phyloP scores from a whole-genome alignment of 2,113 vertebrate species.

The Sapajus apella region DNA sequence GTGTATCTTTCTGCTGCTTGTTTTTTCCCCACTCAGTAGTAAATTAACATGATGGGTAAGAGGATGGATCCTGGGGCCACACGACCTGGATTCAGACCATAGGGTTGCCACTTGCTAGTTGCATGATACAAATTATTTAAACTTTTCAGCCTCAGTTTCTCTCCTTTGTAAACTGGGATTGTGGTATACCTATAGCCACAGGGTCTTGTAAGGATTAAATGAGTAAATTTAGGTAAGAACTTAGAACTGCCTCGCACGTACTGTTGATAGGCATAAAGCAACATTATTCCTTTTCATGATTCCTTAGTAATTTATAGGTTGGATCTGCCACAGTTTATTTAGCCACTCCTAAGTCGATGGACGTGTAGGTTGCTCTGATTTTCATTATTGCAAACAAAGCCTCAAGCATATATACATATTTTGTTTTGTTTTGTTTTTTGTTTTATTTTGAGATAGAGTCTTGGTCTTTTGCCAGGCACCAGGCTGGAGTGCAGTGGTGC shows the following conservation, averaged over 20 bases:
- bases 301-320: not conserved
- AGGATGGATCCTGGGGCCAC: not conserved
- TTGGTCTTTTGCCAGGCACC: no score
- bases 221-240: not conserved
- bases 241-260: not conserved
- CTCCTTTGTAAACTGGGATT: not conserved
- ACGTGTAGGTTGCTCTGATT: not conserved
- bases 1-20: not conserved
- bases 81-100: not conserved
- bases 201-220: not conserved
- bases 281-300: not conserved
- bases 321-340: not conserved
- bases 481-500: no score
- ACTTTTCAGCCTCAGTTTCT: not conserved
- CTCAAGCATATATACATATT: not conserved
- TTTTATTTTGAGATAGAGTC: no score
- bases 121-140: not conserved
- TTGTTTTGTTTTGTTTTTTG: no score
- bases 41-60: not conserved
- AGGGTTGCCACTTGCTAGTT: not conserved
- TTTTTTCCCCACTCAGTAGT: not conserved
- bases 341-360: not conserved
- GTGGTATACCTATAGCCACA: not conserved
- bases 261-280: not conserved
- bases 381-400: not conserved